Base-by-base conservation (phyloP, 2,113 vertebrate genomes). In the Pterophyllum scalare region DNA sequence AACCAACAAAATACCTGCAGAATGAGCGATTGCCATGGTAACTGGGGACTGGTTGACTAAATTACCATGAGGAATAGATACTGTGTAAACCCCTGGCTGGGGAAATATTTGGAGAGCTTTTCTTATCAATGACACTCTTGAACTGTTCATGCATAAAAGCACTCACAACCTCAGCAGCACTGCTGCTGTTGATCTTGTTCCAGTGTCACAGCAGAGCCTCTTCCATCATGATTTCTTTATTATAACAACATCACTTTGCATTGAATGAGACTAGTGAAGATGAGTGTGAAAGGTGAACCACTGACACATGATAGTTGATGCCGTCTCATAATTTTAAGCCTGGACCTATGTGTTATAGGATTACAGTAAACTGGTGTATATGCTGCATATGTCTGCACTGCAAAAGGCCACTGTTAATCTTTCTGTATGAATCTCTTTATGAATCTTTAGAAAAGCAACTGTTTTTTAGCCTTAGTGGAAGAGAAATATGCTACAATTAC, bases 1-100 rank as follows among this genome's bases (percentile, higher is more conserved):
- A 76, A 61, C 80, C 74, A 75, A 58, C 82, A 74, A 49, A 56
- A 10, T 54, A 72, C 40, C 62, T 85, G 65, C 40, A 78, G 70
- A 65, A n/a, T 43, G 79, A 88, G 20, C 14, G 3, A 82, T 87
- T 24, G 54, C 80, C 79, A 89, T 90, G 81, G 89, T 62, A 88
- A 92, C 88, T 4, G 0, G 26, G 65, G 70, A 62, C 80, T 56
- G 80, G 64, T 87, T 86, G 64, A 87, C 76, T 40, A 15, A 61
- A 88, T 90, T 88, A 89, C 59, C 86, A 90, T 80, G 83, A 79
- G 57, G 87, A 81, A 87, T 22, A 77, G 81, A 89, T 81, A 78
- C 74, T 77, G 70, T 79, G 82, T 75, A 88, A 91, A 86, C 72
- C 72, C 58, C 72, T 84, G 76, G 82, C 64, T 62, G 3, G 56